Base-by-base conservation (phyloP, 1,140 invertebrate genomes). In the Trichogramma pretiosum region DNA sequence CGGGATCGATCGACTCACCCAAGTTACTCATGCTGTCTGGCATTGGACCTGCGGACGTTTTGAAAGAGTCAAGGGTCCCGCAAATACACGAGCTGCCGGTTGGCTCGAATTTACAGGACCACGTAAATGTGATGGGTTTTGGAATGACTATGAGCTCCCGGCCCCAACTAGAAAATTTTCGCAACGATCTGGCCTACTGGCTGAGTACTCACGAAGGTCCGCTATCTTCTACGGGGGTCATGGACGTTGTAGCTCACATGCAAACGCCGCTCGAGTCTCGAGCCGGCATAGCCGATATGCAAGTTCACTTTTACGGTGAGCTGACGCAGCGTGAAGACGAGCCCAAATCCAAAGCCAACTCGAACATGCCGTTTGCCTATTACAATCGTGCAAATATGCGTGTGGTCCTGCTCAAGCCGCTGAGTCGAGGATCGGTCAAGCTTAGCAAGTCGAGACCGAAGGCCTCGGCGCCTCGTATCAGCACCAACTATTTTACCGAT, bases 11-110 rank as follows among this genome's bases (percentile, higher is more conserved):
- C 33, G 83, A 84, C 38, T 80, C 82, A 5, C 80, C 84, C 1
- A 83, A 87, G 57, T 56, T 88, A 5, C 66, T 88, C 10, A 78
- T 86, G 78, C 62, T 86, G 5, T 84, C 82, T 1, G 80, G 80
- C 44, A 62, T 81, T 14, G 81, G 81, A 11, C 79, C 79, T 0
- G 59, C 53, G 38, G 64, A 75, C 2, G 73, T 82, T 53, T 60
- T 84, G 0, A 28, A 55, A n/a, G 55, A 70, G 18, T 46, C 74
- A 13, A 63, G 67, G 9, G 65, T 73, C 14, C 50, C 58, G 1
- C 55, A 68, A 0, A 55, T 73, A 5, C 41, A 57, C 19, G 72
- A 78, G 56, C 60, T 79, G 3, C 75, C 75, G 0, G 79, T 82
- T 1, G 81, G 81, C 1, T 56, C 74, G 26, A 80, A 80, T 55